phyloP scores from a whole-genome alignment of 2,888 invertebrate genomes.

The Hemicrepidius hirtus region DNA sequence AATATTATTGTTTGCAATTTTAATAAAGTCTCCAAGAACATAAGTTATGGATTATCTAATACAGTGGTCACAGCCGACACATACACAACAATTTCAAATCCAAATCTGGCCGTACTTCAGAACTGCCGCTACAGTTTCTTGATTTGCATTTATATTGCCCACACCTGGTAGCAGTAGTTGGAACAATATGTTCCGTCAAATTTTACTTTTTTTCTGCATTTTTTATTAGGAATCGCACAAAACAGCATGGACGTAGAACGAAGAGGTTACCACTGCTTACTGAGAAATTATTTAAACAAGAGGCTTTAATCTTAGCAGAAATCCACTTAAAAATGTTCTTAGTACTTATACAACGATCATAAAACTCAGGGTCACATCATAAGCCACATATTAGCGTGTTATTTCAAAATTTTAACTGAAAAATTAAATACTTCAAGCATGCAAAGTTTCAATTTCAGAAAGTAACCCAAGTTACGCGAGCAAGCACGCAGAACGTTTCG shows the following conservation, averaged over 20 bases:
- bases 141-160: constrained; percentile 51
- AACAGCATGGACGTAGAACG: neutral
- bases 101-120: constrained; percentile 29
- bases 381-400: neutral
- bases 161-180: constrained; percentile 39
- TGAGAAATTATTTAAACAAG: too few species aligned
- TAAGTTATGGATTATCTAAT: constrained; percentile 12
- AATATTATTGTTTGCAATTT: neutral
- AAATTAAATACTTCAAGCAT: constrained; percentile 24
- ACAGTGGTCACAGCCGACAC: constrained; percentile 22
- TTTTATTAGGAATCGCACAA: constrained; percentile 15
- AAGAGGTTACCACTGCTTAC: neutral
- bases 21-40: constrained; percentile 14
- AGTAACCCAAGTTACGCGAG: neutral
- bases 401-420: constrained; percentile 9
- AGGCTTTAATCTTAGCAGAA: too few species aligned
- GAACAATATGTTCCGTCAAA: constrained; percentile 42
- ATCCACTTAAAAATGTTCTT: neutral
- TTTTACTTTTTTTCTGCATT: constrained; percentile 31
- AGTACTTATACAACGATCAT: neutral
- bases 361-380: constrained; percentile 7
- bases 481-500: neutral
- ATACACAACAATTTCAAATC: constrained; percentile 32
- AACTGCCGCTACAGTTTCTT: constrained; percentile 41
- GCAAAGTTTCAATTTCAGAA: constrained; percentile 11